Conservation (phyloP, 2,113 vertebrate species). For the Cettia cetti region DNA sequence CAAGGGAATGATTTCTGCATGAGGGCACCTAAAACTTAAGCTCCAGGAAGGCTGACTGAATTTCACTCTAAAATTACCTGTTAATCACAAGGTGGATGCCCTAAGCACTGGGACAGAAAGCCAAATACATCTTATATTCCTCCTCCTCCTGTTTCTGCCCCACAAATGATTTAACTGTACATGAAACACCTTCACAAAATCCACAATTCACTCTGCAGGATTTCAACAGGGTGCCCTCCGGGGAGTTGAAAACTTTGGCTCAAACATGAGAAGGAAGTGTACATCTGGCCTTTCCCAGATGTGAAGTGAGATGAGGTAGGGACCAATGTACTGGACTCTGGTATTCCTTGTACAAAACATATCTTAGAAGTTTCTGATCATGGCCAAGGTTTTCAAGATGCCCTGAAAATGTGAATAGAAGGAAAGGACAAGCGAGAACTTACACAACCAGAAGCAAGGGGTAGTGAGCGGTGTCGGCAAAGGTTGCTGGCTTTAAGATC, state of each 20-base stretch:
- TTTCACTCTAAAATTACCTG: background rate
- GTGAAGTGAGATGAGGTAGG: background rate
- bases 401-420: background rate
- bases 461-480: slow-evolving; percentile 82
- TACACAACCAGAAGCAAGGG: slow-evolving; percentile 92
- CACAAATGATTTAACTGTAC: background rate
- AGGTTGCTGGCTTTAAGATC: slow-evolving; percentile 92
- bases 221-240: background rate
- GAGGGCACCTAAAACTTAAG: background rate
- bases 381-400: background rate
- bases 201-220: background rate
- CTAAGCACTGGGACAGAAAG: background rate
- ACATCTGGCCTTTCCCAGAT: fast-evolving
- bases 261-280: background rate
- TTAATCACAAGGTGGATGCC: fast-evolving
- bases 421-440: slow-evolving; percentile 53
- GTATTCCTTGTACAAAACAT: background rate
- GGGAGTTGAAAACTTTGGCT: background rate
- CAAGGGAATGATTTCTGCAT: background rate
- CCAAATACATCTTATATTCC: background rate
- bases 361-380: background rate
- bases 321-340: fast-evolving
- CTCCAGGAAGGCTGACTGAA: background rate
- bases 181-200: background rate
- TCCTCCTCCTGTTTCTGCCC: background rate